These are phyloP conservation scores for Patella depressa DNA, from an alignment of 2,888 invertebrate species.

Conservation along the genomic window DNA sequence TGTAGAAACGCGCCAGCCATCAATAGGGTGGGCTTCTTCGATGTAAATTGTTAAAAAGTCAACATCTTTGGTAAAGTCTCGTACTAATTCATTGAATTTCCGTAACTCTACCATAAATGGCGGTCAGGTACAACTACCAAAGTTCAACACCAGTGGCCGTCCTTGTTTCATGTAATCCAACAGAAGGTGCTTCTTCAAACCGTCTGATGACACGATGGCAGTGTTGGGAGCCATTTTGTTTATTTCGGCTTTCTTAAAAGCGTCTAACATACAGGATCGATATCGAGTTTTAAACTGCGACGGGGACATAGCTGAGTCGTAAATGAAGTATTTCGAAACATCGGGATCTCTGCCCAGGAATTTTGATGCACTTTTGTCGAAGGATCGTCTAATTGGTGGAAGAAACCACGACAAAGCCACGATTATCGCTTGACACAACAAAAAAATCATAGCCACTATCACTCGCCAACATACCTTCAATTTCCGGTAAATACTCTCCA, in stretches of 20 bases:
- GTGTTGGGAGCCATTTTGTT: slow-evolving; percentile 40
- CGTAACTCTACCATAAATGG: slow-evolving; percentile 61
- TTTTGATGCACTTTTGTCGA: too few relatives aligned
- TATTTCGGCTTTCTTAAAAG: slow-evolving; percentile 18
- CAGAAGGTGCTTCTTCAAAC: slow-evolving; percentile 18
- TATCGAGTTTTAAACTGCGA: too few relatives aligned
- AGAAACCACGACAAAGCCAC: too few relatives aligned
- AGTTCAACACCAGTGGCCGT: slow-evolving; percentile 61
- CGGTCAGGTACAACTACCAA: slow-evolving; percentile 67
- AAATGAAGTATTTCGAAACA: too few relatives aligned
- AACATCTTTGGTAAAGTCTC: slow-evolving; percentile 45
- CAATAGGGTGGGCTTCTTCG: slow-evolving; percentile 62
- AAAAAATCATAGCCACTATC: too few relatives aligned
- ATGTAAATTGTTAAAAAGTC: slow-evolving; percentile 64
- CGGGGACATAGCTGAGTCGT: too few relatives aligned
- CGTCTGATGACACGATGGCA: slow-evolving; percentile 31
- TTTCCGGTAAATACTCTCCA: too few relatives aligned
- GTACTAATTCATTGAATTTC: slow-evolving; percentile 50
- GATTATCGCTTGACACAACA: too few relatives aligned
- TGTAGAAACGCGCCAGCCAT: slow-evolving; percentile 56
- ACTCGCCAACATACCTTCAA: too few relatives aligned
- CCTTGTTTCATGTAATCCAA: slow-evolving; percentile 41
- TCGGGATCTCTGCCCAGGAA: too few relatives aligned
- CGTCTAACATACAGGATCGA: too few relatives aligned
- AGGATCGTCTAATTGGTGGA: too few relatives aligned